Evolutionary conservation across 2,113 vertebrate genomes (phyloP).

Genomic region (Mustelus asterias): DNA sequence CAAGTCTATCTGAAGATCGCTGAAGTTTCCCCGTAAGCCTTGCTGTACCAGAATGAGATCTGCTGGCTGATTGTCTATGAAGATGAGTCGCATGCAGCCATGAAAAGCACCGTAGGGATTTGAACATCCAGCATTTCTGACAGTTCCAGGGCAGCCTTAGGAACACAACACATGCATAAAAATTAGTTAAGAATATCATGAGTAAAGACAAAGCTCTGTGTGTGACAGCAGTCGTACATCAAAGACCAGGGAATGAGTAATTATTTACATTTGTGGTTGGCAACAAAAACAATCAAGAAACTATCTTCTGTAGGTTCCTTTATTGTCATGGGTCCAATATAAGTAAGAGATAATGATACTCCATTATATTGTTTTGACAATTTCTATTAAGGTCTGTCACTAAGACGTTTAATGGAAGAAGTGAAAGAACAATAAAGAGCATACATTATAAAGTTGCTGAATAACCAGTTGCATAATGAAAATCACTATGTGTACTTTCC

Average conservation of each 20-base stretch:
- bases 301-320: background rate
- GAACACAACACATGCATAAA: constrained; percentile 42
- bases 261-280: background rate
- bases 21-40: constrained; percentile 83
- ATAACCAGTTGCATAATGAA: background rate
- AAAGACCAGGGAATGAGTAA: background rate
- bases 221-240: background rate
- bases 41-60: constrained; percentile 85
- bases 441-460: background rate
- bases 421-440: background rate
- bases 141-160: constrained; percentile 74
- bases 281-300: background rate
- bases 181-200: background rate
- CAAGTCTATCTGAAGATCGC: constrained; percentile 82
- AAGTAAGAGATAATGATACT: background rate
- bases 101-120: constrained; percentile 77
- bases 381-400: background rate
- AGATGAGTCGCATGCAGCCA: constrained; percentile 90
- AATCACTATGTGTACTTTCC: background rate
- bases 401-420: background rate
- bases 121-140: constrained; percentile 65
- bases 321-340: background rate
- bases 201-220: background rate
- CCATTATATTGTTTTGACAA: background rate
- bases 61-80: constrained; percentile 84